These are phyloP conservation scores for Indicator maculatus DNA, from an alignment of 2,113 vertebrate genomes.

Conservation along the genomic window DNA sequence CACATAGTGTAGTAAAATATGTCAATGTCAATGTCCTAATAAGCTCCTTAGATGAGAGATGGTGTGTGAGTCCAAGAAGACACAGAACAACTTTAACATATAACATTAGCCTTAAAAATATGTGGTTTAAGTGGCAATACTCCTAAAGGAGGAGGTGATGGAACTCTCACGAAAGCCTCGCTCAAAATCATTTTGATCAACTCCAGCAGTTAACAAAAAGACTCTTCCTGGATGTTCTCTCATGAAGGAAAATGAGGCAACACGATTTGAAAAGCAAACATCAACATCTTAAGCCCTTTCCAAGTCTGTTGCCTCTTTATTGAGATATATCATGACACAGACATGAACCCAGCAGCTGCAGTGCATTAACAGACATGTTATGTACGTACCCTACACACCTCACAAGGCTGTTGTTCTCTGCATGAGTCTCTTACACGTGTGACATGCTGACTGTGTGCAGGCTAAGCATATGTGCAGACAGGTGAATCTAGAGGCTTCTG, in stretches of 20 bases:
- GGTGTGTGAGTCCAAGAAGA: background rate
- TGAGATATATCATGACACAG: background rate
- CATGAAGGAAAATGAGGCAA: background rate
- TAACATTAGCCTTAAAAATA: background rate
- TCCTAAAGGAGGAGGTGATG: background rate
- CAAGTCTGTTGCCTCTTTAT: background rate
- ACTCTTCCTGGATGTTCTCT: background rate
- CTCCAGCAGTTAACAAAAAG: background rate
- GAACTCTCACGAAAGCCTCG: fast-evolving
- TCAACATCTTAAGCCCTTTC: background rate
- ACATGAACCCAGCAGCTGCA: background rate
- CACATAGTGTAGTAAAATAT: background rate
- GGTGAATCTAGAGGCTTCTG: background rate
- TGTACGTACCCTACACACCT: background rate
- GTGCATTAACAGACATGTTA: background rate
- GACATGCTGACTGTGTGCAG: background rate
- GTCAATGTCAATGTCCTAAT: background rate
- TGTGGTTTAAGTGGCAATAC: background rate
- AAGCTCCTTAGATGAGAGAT: background rate
- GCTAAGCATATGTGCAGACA: background rate
- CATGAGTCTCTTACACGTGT: background rate
- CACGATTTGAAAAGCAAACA: background rate
- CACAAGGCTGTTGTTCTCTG: background rate
- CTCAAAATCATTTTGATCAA: background rate
- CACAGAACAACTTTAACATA: fast-evolving